Evolutionary conservation across 2,888 invertebrate genomes (phyloP).

Genomic region (Crepidodera aurea): DNA sequence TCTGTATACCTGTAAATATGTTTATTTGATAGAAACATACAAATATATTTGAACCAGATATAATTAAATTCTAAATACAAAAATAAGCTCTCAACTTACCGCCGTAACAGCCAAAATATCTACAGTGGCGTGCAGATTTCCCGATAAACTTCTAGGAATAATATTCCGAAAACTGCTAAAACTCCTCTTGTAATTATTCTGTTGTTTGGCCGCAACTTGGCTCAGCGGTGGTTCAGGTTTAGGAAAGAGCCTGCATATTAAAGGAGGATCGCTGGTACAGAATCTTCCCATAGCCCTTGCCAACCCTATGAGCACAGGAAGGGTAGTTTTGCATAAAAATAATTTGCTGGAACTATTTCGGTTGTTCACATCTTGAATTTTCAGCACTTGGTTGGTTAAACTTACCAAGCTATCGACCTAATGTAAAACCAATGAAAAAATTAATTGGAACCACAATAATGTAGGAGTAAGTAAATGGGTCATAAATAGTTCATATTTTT

Average conservation of each 20-base stretch:
- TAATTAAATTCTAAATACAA: no score
- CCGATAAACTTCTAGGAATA: conserved; percentile 90
- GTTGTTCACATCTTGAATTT: conserved; percentile 55
- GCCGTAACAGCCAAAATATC: conserved; percentile 57
- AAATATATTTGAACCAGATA: no score
- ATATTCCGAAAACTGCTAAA: conserved; percentile 85
- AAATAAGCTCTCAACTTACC: no score
- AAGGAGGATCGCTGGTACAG: conserved; percentile 77
- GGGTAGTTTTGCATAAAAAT: conserved; percentile 83
- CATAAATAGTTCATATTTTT: no score
- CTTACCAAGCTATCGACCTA: conserved; percentile 78
- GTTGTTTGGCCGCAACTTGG: conserved; percentile 61
- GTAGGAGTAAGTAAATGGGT: no score
- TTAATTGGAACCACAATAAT: no score
- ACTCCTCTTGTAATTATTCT: conserved; percentile 66
- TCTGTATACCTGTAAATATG: no score
- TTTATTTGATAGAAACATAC: no score
- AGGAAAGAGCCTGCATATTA: conserved; percentile 87
- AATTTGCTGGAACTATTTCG: conserved; percentile 64
- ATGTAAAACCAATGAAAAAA: background rate
- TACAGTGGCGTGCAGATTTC: conserved; percentile 76
- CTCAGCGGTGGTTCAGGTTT: conserved; percentile 72
- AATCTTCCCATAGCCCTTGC: conserved; percentile 92
- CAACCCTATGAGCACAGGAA: conserved; percentile 85
- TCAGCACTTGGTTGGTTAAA: conserved; percentile 73